Conservation (phyloP, 2,113 vertebrate species). For the Potamarius usumacintae region DNA sequence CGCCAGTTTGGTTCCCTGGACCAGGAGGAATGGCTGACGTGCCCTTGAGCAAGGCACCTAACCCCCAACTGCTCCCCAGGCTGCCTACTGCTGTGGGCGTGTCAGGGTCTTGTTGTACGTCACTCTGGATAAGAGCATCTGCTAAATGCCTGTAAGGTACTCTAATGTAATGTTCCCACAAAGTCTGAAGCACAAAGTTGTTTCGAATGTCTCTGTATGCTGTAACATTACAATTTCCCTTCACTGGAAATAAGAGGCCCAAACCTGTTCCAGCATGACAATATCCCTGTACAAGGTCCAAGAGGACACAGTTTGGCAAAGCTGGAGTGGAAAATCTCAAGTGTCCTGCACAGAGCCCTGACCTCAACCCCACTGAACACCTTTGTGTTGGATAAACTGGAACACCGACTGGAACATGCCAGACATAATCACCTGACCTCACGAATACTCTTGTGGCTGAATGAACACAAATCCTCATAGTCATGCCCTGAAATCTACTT, state of each 20-base stretch:
- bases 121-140: too few species aligned
- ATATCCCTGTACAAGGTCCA: not conserved
- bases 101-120: too few species aligned
- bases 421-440: not conserved
- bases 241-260: not conserved
- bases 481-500: not conserved
- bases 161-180: too few species aligned
- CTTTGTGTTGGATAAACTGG: not conserved
- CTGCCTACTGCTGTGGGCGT: too few species aligned
- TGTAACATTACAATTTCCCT: not conserved
- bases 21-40: too few species aligned
- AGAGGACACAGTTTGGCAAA: not conserved
- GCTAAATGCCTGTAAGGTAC: too few species aligned
- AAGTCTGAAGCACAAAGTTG: not conserved
- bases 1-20: too few species aligned
- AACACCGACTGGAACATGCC: not conserved
- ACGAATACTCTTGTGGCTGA: not conserved
- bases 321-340: not conserved
- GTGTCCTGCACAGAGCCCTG: not conserved
- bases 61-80: too few species aligned
- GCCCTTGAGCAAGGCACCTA: too few species aligned
- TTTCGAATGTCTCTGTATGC: not conserved
- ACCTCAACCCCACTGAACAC: not conserved
- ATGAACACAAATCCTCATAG: not conserved
- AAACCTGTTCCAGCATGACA: not conserved